phyloP scores from a whole-genome alignment of 2,797 vertebrate species.

The Diceros bicornis region DNA sequence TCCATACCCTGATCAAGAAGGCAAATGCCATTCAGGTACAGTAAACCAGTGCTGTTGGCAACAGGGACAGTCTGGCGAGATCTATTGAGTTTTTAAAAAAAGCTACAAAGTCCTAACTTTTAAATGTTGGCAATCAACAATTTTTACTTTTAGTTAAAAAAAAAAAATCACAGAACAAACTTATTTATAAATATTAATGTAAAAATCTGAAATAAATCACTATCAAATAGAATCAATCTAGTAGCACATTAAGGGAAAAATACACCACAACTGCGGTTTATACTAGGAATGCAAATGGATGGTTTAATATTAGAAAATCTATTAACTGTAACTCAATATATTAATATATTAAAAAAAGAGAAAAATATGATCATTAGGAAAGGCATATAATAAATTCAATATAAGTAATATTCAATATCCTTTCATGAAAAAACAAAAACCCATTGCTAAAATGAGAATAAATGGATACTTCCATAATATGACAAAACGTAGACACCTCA shows the following conservation, averaged over 20 bases:
- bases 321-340: not conserved
- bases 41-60: not conserved
- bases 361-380: not conserved
- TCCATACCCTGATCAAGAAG: not conserved
- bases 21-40: not conserved
- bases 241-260: not conserved
- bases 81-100: not conserved
- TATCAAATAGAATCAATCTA: not conserved
- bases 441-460: not conserved
- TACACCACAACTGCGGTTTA: not conserved
- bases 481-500: not conserved
- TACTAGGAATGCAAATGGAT: not conserved
- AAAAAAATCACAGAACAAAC: not conserved
- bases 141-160: not conserved
- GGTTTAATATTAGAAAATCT: not conserved
- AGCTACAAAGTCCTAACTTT: not conserved
- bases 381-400: not conserved
- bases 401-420: not conserved
- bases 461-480: not conserved
- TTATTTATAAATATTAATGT: not conserved
- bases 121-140: not conserved
- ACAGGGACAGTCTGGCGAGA: not conserved
- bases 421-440: not conserved
- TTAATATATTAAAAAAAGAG: not conserved
- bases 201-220: not conserved